phyloP scores from a whole-genome alignment of 1,140 invertebrate genomes.

The Drosophila nasuta region DNA sequence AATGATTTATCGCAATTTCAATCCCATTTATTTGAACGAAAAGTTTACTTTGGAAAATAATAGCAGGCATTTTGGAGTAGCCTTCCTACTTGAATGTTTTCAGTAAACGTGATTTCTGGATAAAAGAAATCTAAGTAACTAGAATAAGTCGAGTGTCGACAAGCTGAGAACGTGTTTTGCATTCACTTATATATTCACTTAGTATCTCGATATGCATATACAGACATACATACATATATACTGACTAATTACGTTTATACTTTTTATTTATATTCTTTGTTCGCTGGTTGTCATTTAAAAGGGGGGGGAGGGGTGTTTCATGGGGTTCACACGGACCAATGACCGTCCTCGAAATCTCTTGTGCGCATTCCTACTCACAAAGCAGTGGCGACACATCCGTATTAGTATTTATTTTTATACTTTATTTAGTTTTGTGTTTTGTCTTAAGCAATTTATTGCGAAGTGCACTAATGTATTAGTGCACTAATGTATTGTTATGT shows the following conservation, averaged over 20 bases:
- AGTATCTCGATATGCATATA: conserved; percentile 17
- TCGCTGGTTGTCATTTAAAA: conserved; percentile 9
- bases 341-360: conserved; percentile 69
- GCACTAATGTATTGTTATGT: conserved; percentile 34
- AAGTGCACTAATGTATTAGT: neutral
- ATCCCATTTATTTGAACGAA: no score
- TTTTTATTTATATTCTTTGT: conserved; percentile 5
- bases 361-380: conserved; percentile 47
- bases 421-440: conserved; percentile 37
- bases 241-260: no score
- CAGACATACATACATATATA: conserved; percentile 17
- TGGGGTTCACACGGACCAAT: conserved; percentile 56
- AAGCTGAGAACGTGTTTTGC: conserved; percentile 22
- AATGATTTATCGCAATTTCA: no score
- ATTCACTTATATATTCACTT: conserved; percentile 23
- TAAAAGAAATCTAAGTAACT: conserved; percentile 11
- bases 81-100: no score
- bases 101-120: conserved; percentile 16
- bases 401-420: conserved; percentile 33
- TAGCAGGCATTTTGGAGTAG: no score
- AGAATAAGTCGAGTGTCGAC: neutral
- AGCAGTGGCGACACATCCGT: conserved; percentile 61
- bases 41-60: no score
- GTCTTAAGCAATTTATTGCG: conserved; percentile 19
- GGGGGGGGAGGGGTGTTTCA: neutral